phyloP scores from a whole-genome alignment of 2,797 vertebrate species.

The Phataginus tricuspis region DNA sequence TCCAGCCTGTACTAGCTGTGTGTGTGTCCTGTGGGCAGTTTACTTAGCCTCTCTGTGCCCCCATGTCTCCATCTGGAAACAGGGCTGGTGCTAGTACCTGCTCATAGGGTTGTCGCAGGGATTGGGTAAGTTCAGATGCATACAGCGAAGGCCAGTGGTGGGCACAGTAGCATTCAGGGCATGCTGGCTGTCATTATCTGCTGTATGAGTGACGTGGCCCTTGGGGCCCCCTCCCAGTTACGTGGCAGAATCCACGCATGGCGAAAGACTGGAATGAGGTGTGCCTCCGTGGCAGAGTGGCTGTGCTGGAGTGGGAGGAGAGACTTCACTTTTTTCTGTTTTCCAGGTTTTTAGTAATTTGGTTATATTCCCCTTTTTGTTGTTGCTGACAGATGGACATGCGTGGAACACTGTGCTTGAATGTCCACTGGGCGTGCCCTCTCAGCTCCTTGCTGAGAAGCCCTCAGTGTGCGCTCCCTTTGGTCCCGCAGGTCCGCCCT shows the following conservation, averaged over 20 bases:
- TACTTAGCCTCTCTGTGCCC: neutral
- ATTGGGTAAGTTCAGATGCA: rapidly evolving
- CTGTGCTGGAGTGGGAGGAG: neutral
- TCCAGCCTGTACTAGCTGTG: neutral
- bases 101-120: rapidly evolving
- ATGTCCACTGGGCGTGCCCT: rapidly evolving
- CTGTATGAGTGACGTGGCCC: neutral
- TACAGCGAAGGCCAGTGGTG: rapidly evolving
- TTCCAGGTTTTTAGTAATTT: neutral
- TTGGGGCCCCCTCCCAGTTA: neutral
- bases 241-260: rapidly evolving
- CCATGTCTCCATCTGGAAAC: neutral
- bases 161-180: rapidly evolving
- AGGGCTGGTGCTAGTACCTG: too few species aligned
- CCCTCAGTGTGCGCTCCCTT: neutral
- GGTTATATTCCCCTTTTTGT: neutral
- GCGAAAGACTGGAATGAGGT: too few species aligned
- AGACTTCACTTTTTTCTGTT: neutral
- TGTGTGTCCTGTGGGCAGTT: neutral
- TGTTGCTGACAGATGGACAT: neutral
- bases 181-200: rapidly evolving
- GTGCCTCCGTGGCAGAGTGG: neutral
- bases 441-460: neutral
- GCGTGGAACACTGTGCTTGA: neutral
- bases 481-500: too few species aligned